Evolutionary conservation across 2,797 vertebrate species (phyloP).

Genomic region (Trachurus trachurus): DNA sequence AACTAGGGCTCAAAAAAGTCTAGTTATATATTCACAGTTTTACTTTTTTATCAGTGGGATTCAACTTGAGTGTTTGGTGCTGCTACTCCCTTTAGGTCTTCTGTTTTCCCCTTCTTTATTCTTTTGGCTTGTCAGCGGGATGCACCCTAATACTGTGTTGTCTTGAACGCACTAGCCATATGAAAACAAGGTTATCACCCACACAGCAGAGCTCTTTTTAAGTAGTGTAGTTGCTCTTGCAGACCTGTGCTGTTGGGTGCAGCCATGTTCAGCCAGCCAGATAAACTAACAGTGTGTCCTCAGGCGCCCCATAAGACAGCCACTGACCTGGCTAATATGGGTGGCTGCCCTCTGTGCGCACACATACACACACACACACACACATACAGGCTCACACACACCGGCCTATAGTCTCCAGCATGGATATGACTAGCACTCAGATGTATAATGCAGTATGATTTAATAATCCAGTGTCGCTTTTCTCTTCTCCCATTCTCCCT

Average conservation of each 20-base stretch:
- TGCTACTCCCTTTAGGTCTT: constrained; percentile 33
- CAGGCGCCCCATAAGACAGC: constrained; percentile 69
- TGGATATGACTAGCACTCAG: constrained; percentile 32
- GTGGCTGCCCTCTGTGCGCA: constrained; percentile 57
- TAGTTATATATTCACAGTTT: constrained; percentile 20
- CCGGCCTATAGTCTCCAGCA: constrained; percentile 28
- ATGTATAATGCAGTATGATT: constrained; percentile 38
- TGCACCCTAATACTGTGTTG: constrained; percentile 35
- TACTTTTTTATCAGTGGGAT: constrained; percentile 34
- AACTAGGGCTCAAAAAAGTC: constrained; percentile 18
- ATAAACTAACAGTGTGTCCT: constrained; percentile 80
- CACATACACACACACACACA: constrained; percentile 11
- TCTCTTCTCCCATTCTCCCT: constrained; percentile 18
- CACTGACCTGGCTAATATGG: constrained; percentile 78
- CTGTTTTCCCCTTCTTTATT: constrained; percentile 32
- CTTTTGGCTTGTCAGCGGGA: constrained; percentile 33
- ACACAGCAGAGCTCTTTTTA: constrained; percentile 37
- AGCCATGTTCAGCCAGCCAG: constrained; percentile 75
- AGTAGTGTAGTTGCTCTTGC: constrained; percentile 40
- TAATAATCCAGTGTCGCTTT: constrained; percentile 39
- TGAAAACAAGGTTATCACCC: constrained; percentile 60
- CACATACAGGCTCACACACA: constrained; percentile 51
- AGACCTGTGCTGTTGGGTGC: constrained; percentile 72
- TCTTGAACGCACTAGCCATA: constrained; percentile 30
- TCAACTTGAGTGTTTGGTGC: constrained; percentile 12